Base-by-base conservation (phyloP, 2,797 vertebrate species). In the Lerista edwardsae region DNA sequence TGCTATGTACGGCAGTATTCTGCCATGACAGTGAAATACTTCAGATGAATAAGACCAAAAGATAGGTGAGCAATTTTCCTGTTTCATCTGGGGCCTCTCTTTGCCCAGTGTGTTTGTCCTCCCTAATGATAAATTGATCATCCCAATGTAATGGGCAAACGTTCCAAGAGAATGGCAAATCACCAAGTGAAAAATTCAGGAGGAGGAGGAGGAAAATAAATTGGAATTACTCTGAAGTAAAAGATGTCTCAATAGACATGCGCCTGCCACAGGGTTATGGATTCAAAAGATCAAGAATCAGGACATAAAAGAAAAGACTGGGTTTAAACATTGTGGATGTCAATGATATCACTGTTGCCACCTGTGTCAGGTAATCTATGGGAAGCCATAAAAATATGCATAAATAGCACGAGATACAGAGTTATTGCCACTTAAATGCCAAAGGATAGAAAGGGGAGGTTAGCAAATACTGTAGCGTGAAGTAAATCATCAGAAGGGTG, bases 351-450 rank as follows among this genome's bases (percentile, higher is more conserved):
- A 34, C 55, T 27, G 1, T 27, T 62, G 64, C 64, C 73, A 81
- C 79, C 79, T 86, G n/a, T 51, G 65, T 71, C 57, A 71, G 65
- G 55, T 76, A 76, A 86, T 86, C 73, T 86, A 81, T 81, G 79
- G 81, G 73, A 81, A 81, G 55, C 73, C 55, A 71, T 61, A 81
- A 71, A 80, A 85, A 71, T 76, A 34, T 75, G 55, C 47, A n/a
- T 69, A 80, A 85, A 19, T 67, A 73, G 77, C 69, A 73, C 41
- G 36, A 74, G 39, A 71, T 81, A 51, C 59, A 81, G 64, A 86
- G 31, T 81, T 61, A 81, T 69, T 86, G 84, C 74, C 36, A 31
- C 64, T 69, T 86, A 81, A 76, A 81, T 81, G 73, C 76, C 72
- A 86, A 39, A 61, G 31, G 51, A 80, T 36, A 59, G 47, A 80